phyloP scores from a whole-genome alignment of 1,140 invertebrate genomes.

The Drosophila ambigua region DNA sequence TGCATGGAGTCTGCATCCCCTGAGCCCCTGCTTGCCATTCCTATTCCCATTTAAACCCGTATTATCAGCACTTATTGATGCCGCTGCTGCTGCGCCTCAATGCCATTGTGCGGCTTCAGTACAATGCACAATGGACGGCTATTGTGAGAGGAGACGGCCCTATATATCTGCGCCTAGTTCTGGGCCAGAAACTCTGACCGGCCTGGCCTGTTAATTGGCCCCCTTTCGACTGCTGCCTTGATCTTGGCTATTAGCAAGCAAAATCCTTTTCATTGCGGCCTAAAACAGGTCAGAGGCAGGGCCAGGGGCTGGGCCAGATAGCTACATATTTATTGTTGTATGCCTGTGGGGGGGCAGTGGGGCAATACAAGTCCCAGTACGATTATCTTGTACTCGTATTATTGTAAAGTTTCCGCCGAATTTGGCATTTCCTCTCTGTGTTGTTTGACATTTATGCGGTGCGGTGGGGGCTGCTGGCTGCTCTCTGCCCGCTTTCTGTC shows the following conservation, averaged over 20 bases:
- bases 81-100: neutral
- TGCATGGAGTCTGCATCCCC: constrained; percentile 3
- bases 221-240: constrained; percentile 13
- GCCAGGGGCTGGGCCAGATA: neutral
- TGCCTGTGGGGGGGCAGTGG: neutral
- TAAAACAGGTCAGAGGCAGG: constrained; percentile 26
- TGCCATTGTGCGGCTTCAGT: constrained; percentile 26
- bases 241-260: constrained; percentile 21
- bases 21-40: constrained; percentile 16
- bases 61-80: constrained; percentile 38
- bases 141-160: constrained; percentile 36
- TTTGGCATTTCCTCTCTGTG: constrained; percentile 57
- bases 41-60: constrained; percentile 25
- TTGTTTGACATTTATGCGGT: constrained; percentile 68
- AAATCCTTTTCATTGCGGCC: constrained; percentile 25
- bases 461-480: neutral
- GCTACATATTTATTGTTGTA: constrained; percentile 8
- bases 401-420: constrained; percentile 50
- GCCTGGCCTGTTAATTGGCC: constrained; percentile 53
- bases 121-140: constrained; percentile 62
- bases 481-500: neutral
- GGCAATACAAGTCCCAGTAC: neutral
- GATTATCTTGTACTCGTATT: constrained; percentile 22
- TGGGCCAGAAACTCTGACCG: constrained; percentile 14
- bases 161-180: constrained; percentile 9